phyloP scores from a whole-genome alignment of 2,797 vertebrate genomes.

The Caiman crocodilus region DNA sequence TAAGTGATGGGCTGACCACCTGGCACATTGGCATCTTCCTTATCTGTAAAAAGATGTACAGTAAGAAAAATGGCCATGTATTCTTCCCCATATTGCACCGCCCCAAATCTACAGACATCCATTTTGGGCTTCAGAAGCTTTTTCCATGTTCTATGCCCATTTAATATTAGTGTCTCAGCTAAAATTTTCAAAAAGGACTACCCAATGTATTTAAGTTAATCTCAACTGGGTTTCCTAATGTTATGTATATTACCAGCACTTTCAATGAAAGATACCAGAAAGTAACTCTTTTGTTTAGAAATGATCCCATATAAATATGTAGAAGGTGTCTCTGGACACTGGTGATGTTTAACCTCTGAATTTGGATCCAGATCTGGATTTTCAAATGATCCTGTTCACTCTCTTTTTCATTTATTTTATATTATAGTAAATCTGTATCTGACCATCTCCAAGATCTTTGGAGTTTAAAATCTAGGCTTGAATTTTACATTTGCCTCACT shows the following conservation, averaged over 20 bases:
- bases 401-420: background rate
- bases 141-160: no score
- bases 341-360: background rate
- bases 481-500: background rate
- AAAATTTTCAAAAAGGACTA: background rate
- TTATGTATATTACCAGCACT: background rate
- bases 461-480: background rate
- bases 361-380: background rate
- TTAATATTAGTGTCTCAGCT: background rate
- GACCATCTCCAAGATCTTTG: accelerated
- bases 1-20: background rate
- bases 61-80: background rate
- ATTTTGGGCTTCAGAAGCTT: background rate
- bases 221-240: background rate
- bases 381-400: background rate
- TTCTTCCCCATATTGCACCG: background rate
- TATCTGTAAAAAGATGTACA: background rate
- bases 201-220: background rate
- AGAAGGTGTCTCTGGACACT: background rate
- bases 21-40: background rate
- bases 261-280: background rate
- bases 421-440: background rate
- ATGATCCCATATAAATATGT: background rate
- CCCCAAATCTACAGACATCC: background rate
- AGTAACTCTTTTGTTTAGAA: background rate